Percentiles rank a stretch among this genome's conserved stretches.
phyloP scores from a whole-genome alignment of 2,797 vertebrate genomes.

The Serranus cabrilla region DNA sequence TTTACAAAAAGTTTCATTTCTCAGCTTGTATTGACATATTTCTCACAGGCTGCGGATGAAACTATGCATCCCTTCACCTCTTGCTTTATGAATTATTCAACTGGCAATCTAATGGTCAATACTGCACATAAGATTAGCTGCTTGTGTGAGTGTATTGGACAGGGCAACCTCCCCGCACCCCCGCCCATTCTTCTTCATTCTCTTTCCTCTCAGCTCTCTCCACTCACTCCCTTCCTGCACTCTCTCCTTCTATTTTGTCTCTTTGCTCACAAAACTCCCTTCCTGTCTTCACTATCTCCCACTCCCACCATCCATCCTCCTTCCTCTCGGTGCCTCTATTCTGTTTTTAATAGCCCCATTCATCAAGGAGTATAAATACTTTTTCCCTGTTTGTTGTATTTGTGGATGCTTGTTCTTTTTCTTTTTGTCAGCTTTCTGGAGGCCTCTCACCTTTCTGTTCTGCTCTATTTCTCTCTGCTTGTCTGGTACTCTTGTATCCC shows the following conservation, averaged over 20 bases:
- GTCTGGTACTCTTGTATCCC: constrained; percentile 61
- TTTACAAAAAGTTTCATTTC: constrained; percentile 52
- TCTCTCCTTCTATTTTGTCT: constrained; percentile 36
- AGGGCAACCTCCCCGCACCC: constrained; percentile 38
- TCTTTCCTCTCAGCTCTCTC: constrained; percentile 46
- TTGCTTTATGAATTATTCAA: constrained; percentile 76
- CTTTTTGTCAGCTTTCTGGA: constrained; percentile 66
- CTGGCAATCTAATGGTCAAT: constrained; percentile 72
- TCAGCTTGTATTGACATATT: constrained; percentile 51
- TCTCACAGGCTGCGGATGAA: constrained; percentile 49
- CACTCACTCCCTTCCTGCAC: constrained; percentile 16
- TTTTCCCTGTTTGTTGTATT: constrained; percentile 60
- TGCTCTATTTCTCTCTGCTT: constrained; percentile 63
- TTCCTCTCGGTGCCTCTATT: constrained; percentile 50
- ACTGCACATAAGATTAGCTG: constrained; percentile 67
- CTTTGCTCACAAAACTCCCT: constrained; percentile 26
- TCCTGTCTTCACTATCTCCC: constrained; percentile 44
- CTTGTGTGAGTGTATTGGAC: constrained; percentile 67
- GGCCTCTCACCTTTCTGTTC: constrained; percentile 62
- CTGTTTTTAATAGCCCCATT: constrained; percentile 71
- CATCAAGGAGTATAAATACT: constrained; percentile 71
- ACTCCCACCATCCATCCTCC: constrained; percentile 23
- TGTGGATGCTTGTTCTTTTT: constrained; percentile 56
- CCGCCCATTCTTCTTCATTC: constrained; percentile 54
- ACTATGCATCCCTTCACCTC: constrained; percentile 46